phyloP scores from a whole-genome alignment of 2,113 vertebrate species.

The Sinocyclocheilus grahami region DNA sequence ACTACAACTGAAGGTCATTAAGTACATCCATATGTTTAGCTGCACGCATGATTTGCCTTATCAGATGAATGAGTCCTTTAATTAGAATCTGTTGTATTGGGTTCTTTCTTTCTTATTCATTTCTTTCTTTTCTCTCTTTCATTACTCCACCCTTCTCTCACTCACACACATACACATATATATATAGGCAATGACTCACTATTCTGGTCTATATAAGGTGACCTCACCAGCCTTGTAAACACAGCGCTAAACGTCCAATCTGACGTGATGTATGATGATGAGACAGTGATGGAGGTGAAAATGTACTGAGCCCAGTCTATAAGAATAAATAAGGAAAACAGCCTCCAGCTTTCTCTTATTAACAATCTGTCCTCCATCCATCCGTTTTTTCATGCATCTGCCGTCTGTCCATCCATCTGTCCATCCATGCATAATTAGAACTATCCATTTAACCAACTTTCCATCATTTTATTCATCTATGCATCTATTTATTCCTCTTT shows the following conservation, averaged over 20 bases:
- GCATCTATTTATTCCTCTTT: background rate
- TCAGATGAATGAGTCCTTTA: slow-evolving; percentile 34
- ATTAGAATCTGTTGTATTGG: slow-evolving; percentile 4
- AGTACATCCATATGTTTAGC: slow-evolving; percentile 29
- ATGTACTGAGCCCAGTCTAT: slow-evolving; percentile 26
- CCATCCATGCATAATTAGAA: slow-evolving; percentile 10
- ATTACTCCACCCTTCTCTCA: background rate
- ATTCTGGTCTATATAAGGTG: slow-evolving; percentile 31
- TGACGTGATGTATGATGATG: slow-evolving; percentile 35
- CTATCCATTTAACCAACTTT: background rate
- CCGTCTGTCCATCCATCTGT: background rate
- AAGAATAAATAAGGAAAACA: slow-evolving; percentile 25
- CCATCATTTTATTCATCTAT: background rate
- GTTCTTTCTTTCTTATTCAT: background rate
- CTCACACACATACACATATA: background rate
- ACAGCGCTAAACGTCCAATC: slow-evolving; percentile 11
- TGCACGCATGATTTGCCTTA: slow-evolving; percentile 25
- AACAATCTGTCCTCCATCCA: background rate
- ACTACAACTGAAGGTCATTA: slow-evolving; percentile 43
- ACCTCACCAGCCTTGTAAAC: slow-evolving; percentile 43
- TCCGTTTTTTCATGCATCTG: background rate
- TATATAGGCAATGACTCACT: slow-evolving; percentile 8
- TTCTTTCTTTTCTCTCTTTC: background rate
- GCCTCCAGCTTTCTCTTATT: background rate
- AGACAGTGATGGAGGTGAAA: slow-evolving; percentile 48